phyloP scores from a whole-genome alignment of 2,888 invertebrate species.

The Dorcus parallelipipedus region DNA sequence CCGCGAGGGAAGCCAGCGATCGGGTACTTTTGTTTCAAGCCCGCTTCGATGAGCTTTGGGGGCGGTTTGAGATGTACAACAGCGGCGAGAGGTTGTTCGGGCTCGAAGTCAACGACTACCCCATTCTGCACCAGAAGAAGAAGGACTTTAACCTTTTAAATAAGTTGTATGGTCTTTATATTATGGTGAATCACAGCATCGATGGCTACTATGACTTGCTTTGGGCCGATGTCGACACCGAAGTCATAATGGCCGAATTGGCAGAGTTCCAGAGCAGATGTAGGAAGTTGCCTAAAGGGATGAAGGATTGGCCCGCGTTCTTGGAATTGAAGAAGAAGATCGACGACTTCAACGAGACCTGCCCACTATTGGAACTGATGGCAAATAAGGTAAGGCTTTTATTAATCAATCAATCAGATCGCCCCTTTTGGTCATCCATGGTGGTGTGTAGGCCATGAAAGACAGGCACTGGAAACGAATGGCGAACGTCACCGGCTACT shows the following conservation, averaged over 20 bases:
- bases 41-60: slow-evolving; percentile 79
- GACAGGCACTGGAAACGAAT: slow-evolving; percentile 54
- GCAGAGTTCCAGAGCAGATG: slow-evolving; percentile 81
- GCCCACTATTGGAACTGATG: slow-evolving; percentile 83
- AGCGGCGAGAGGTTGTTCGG: slow-evolving; percentile 85
- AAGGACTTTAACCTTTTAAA: slow-evolving; percentile 81
- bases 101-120: slow-evolving; percentile 78
- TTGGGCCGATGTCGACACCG: slow-evolving; percentile 82
- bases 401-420: not conserved
- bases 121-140: slow-evolving; percentile 71
- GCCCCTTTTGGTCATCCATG: not conserved
- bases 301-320: slow-evolving; percentile 87
- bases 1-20: slow-evolving; percentile 84
- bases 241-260: slow-evolving; percentile 74
- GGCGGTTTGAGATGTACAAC: slow-evolving; percentile 76
- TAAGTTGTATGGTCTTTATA: slow-evolving; percentile 75
- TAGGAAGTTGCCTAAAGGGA: slow-evolving; percentile 75
- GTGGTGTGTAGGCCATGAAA: slow-evolving; percentile 54
- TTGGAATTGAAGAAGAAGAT: slow-evolving; percentile 83
- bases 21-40: slow-evolving; percentile 72
- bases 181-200: slow-evolving; percentile 80
- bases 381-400: slow-evolving; percentile 62
- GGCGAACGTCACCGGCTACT: slow-evolving; percentile 57
- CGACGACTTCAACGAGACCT: slow-evolving; percentile 86
- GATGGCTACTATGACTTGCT: slow-evolving; percentile 82